Percentiles rank a stretch among this genome's conserved stretches.
These are phyloP conservation scores for Acinonyx jubatus DNA, from an alignment of 2,113 vertebrate species.

Conservation along the genomic window DNA sequence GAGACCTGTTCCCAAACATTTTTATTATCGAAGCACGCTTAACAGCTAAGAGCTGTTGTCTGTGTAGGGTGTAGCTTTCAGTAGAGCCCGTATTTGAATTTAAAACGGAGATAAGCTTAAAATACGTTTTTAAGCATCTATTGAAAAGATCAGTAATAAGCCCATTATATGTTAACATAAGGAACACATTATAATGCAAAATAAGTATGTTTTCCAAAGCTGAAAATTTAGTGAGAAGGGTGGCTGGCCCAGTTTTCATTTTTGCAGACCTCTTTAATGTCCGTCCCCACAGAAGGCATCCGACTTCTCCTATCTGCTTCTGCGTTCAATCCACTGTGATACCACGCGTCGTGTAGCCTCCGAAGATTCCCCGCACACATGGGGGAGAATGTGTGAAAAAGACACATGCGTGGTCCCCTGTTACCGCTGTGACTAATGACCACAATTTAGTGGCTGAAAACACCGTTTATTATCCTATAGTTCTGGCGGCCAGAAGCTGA, in stretches of 20 bases:
- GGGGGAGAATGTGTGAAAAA: not conserved
- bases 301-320: not conserved
- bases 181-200: conserved; percentile 17
- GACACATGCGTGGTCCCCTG: not conserved
- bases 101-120: not conserved
- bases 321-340: not conserved
- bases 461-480: not conserved
- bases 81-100: not conserved
- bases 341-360: not conserved
- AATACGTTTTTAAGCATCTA: not conserved
- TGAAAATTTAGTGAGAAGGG: not conserved
- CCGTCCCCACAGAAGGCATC: not conserved
- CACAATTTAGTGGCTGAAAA: not conserved
- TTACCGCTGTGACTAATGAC: not conserved
- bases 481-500: not conserved
- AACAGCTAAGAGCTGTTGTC: not conserved
- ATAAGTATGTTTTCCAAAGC: not conserved
- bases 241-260: not conserved
- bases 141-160: not conserved
- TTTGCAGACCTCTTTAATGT: not conserved
- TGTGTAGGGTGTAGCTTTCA: not conserved
- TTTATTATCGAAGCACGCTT: not conserved
- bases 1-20: not conserved
- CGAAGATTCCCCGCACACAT: not conserved
- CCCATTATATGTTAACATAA: not conserved